Conservation (phyloP, 2,797 vertebrate genomes). For the Scomberomorus guttatus region DNA sequence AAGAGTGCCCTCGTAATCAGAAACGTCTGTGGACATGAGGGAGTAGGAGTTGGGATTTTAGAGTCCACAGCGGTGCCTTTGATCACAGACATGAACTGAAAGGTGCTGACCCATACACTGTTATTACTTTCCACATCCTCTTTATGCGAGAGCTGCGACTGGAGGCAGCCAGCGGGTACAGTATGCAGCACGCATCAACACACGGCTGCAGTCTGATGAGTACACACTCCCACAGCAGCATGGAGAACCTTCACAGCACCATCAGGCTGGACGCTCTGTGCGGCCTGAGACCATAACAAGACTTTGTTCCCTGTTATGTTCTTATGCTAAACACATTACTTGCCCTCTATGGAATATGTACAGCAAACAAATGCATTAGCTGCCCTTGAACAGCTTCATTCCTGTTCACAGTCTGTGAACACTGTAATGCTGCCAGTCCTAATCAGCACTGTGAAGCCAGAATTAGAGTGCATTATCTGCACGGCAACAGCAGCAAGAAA, state of each 20-base stretch:
- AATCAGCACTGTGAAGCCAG: constrained; percentile 15
- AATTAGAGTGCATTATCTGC: constrained; percentile 29
- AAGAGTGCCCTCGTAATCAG: constrained; percentile 40
- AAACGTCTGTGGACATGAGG: constrained; percentile 7
- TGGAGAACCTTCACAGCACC: not conserved
- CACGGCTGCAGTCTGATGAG: constrained; percentile 1
- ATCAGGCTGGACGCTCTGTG: not conserved
- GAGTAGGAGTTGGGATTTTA: constrained; percentile 3
- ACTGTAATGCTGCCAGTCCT: constrained; percentile 30
- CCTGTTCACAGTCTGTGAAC: constrained; percentile 29
- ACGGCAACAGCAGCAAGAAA: constrained; percentile 14
- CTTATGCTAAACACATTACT: too few relatives aligned
- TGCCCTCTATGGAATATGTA: constrained; percentile 31
- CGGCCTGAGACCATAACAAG: not conserved
- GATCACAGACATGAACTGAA: constrained; percentile 37
- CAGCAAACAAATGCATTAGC: constrained; percentile 44
- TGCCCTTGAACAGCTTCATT: constrained; percentile 8
- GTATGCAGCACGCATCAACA: constrained; percentile 17
- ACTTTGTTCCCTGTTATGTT: constrained; percentile 24
- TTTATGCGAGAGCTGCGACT: constrained; percentile 26
- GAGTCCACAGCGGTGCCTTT: constrained; percentile 34
- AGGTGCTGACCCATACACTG: constrained; percentile 47
- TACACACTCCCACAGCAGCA: constrained; percentile 1
- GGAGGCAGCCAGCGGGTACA: constrained; percentile 1
- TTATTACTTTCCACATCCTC: constrained; percentile 15